These are phyloP conservation scores for Salvelinus alpinus DNA, from an alignment of 2,113 vertebrate genomes.

Conservation along the genomic window DNA sequence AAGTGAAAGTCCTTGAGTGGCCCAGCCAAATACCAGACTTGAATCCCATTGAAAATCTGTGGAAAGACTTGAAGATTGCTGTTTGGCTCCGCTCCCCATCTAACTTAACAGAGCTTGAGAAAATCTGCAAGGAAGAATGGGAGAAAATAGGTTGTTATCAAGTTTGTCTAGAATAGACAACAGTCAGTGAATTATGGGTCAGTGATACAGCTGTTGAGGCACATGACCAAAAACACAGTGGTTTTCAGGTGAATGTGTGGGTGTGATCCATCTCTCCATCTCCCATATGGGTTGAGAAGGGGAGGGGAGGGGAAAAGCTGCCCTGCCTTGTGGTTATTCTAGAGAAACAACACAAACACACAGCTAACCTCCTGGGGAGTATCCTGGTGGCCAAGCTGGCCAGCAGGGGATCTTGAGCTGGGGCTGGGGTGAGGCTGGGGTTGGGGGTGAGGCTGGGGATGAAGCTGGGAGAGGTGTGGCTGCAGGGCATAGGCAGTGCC, in stretches of 20 bases:
- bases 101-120: no score
- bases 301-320: neutral
- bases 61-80: no score
- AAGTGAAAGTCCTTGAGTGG: no score
- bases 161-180: neutral
- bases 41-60: no score
- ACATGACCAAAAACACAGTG: neutral
- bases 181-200: neutral
- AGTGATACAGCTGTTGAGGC: neutral
- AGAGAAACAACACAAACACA: slow-evolving; percentile 14
- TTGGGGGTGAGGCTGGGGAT: neutral
- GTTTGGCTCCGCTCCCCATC: no score
- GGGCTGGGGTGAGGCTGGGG: no score
- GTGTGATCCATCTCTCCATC: slow-evolving; percentile 20
- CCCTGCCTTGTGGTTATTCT: slow-evolving; percentile 28
- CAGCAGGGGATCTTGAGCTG: slow-evolving; percentile 13
- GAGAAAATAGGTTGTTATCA: no score
- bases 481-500: neutral
- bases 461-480: slow-evolving; percentile 1
- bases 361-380: slow-evolving; percentile 5
- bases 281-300: slow-evolving; percentile 45
- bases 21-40: no score
- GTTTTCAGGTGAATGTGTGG: neutral
- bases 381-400: slow-evolving; percentile 51
- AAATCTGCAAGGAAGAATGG: no score